Evolutionary conservation across 2,888 invertebrate species (phyloP).

Genomic region (Plutella xylostella): DNA sequence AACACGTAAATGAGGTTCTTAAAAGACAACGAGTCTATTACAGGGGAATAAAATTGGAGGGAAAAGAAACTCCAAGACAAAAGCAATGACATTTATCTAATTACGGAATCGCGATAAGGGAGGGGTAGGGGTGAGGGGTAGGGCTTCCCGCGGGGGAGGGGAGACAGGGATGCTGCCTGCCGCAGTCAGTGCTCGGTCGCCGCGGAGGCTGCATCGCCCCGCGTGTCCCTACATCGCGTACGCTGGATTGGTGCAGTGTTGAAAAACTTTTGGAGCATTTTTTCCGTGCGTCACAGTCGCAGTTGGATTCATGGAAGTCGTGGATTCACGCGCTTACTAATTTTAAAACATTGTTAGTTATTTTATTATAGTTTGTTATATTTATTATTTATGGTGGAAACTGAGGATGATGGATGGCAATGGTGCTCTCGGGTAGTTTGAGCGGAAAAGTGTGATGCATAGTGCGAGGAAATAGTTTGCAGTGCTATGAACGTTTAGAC

Average conservation of each 20-base stretch:
- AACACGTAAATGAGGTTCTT: conserved; percentile 6
- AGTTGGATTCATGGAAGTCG: neutral
- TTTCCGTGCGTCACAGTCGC: neutral
- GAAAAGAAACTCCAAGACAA: conserved; percentile 44
- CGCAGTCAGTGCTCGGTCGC: conserved; percentile 28
- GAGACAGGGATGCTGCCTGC: conserved; percentile 31
- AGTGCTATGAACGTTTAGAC: neutral
- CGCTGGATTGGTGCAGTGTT: neutral
- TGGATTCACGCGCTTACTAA: too few relatives aligned
- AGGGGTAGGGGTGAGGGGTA: conserved; percentile 27
- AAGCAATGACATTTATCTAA: conserved; percentile 67
- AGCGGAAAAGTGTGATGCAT: conserved; percentile 2
- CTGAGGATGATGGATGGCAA: too few relatives aligned
- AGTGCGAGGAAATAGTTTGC: conserved; percentile 3
- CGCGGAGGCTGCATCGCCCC: neutral
- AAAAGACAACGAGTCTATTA: conserved; percentile 33
- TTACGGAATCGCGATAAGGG: conserved; percentile 62
- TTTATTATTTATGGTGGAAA: too few relatives aligned
- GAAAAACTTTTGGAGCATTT: conserved; percentile 1
- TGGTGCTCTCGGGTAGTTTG: too few relatives aligned
- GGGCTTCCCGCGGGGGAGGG: conserved; percentile 22
- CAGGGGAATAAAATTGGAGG: conserved; percentile 34
- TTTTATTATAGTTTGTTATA: too few relatives aligned
- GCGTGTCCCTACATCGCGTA: neutral
- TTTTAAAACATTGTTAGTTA: too few relatives aligned